These are phyloP conservation scores for Mamestra configurata DNA, from an alignment of 1,140 invertebrate species.

Conservation along the genomic window DNA sequence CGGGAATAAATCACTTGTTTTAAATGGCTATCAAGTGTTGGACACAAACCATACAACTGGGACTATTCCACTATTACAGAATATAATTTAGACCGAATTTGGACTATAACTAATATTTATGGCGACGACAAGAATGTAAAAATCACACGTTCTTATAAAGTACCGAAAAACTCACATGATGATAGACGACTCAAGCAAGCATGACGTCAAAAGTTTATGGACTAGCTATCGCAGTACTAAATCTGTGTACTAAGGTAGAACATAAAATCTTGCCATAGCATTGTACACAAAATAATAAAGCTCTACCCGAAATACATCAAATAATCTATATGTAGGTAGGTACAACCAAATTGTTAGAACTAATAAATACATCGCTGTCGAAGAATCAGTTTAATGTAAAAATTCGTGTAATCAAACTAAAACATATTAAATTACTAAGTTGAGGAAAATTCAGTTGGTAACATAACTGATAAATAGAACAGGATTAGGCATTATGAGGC, in stretches of 20 bases:
- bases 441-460: no score
- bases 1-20: no score
- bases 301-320: background rate
- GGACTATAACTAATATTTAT: background rate
- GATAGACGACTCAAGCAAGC: background rate
- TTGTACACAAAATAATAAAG: conserved; percentile 34
- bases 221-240: background rate
- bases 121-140: background rate
- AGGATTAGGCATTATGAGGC: no score
- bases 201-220: conserved; percentile 20
- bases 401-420: no score
- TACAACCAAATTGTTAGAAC: background rate
- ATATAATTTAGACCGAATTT: no score
- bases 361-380: background rate
- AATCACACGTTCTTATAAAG: background rate
- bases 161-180: background rate
- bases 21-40: no score
- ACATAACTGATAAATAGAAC: no score
- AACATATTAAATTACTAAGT: no score
- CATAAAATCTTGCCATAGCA: conserved; percentile 4
- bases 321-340: background rate
- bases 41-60: no score
- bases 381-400: background rate
- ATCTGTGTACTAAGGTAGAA: conserved; percentile 10
- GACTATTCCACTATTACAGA: no score